Evolutionary conservation across 2,888 invertebrate genomes (phyloP), one percentile per base, ranked within the genome.

Genomic region (Caenorhabditis angaria): DNA sequence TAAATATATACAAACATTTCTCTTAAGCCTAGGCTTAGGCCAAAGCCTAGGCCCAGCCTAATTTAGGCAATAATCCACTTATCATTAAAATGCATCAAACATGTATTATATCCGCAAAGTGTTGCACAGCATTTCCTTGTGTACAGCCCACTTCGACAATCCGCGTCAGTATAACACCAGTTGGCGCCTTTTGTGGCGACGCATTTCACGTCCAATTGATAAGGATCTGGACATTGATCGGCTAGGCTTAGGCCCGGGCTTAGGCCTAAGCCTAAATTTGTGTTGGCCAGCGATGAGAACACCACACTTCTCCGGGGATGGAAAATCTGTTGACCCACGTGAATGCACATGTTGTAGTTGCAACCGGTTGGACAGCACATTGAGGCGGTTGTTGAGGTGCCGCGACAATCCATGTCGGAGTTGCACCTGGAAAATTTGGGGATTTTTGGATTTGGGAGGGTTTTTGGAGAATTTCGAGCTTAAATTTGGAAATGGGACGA

Each of bases 321-420:
- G 24, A 47, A 62, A 22, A 67, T 50, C 47, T 65, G 70, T 25
- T 58, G 62, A 14, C 79, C 79, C 4, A 79, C 79, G 55, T 78
- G 80, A 20, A 80, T 65, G 58, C 80, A 80, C 76, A 80, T 80
- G 32, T 80, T 80, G 59, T 80, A 80, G 65, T 80, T 80, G 53
- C 80, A 80, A 0, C 80, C 80, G 22, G 80, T 80, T 25, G 80
- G 80, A 61, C 80, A 80, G 57, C 80, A 80, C 72, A 76, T 70
- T 2, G 77, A 76, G 1, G 77, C 65, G 12, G 78, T 77, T n/a
- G 77, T 76, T n/a, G 80, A 78, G 20, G 48, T 32, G 0, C 77
- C 77, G 18, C 74, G 69, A 48, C 80, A 80, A 32, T 80, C 80
- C 10, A 32, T 25, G 60, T 80, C 80, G 32, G 69, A 53, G 54